These are phyloP conservation scores for Caenorhabditis wallacei DNA, from an alignment of 2,888 invertebrate genomes.

Conservation along the genomic window DNA sequence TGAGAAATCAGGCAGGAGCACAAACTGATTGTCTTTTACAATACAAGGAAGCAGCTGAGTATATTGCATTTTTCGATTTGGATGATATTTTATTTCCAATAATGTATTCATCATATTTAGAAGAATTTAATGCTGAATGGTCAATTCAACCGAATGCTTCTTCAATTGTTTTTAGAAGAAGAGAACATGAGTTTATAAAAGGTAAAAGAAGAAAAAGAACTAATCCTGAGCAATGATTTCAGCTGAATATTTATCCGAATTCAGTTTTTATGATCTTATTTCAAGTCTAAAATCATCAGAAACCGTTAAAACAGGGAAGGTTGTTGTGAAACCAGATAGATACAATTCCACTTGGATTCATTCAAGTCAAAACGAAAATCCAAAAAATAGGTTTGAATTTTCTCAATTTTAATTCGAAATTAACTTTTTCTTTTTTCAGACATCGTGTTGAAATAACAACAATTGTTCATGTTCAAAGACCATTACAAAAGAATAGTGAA, in stretches of 20 bases:
- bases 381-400: conserved; percentile 2
- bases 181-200: conserved; percentile 50
- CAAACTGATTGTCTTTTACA: conserved; percentile 67
- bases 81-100: conserved; percentile 69
- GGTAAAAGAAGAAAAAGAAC: no score
- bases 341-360: conserved; percentile 59
- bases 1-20: conserved; percentile 69
- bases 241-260: conserved; percentile 22
- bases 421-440: neutral
- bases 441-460: conserved; percentile 11
- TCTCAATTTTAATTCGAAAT: neutral
- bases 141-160: neutral
- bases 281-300: conserved; percentile 30
- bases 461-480: conserved; percentile 38
- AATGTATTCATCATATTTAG: conserved; percentile 50
- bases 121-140: conserved; percentile 47
- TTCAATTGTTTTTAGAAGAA: conserved; percentile 24
- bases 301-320: conserved; percentile 44
- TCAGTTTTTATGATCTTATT: conserved; percentile 40
- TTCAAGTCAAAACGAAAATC: conserved; percentile 15
- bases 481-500: conserved; percentile 28
- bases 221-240: neutral
- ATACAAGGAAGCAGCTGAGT: conserved; percentile 67
- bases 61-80: conserved; percentile 68
- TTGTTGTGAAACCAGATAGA: conserved; percentile 33